phyloP scores from a whole-genome alignment of 2,113 vertebrate genomes.

The Synodontis membranacea region DNA sequence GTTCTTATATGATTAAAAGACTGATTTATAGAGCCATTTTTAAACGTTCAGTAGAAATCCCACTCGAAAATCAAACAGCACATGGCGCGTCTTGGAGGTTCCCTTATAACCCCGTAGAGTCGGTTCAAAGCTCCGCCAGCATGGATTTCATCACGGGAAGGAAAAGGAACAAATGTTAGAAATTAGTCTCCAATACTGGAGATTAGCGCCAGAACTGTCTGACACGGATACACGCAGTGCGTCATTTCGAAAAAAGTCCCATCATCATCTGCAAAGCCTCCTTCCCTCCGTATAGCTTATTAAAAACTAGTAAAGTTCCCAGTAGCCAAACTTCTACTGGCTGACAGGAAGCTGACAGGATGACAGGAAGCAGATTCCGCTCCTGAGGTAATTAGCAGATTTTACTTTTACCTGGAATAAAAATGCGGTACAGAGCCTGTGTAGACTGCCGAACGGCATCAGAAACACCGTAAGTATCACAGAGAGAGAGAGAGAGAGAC shows the following conservation, averaged over 20 bases:
- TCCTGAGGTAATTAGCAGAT: conserved; percentile 1
- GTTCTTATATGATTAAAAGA: conserved; percentile 7
- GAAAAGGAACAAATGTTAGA: not conserved
- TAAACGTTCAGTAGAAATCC: not conserved
- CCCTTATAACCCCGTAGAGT: not conserved
- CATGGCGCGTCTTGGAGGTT: not conserved
- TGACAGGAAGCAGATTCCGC: not conserved
- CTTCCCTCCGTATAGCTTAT: not conserved
- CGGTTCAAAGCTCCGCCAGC: not conserved
- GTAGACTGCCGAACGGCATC: not conserved
- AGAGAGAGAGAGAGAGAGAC: conserved; percentile 7
- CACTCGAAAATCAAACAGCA: not conserved
- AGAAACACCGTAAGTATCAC: not conserved
- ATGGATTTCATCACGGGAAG: not conserved
- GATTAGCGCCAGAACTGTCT: not conserved
- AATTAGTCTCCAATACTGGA: not conserved
- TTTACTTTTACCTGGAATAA: not conserved
- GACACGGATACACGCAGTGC: not conserved
- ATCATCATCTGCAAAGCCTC: not conserved
- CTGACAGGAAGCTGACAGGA: conserved; percentile 21
- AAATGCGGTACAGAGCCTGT: not conserved
- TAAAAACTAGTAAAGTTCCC: not conserved
- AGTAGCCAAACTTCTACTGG: not conserved
- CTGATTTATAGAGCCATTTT: not conserved
- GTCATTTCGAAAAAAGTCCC: not conserved